phyloP scores from a whole-genome alignment of 2,113 vertebrate genomes.

The Protomyctophum bolini region DNA sequence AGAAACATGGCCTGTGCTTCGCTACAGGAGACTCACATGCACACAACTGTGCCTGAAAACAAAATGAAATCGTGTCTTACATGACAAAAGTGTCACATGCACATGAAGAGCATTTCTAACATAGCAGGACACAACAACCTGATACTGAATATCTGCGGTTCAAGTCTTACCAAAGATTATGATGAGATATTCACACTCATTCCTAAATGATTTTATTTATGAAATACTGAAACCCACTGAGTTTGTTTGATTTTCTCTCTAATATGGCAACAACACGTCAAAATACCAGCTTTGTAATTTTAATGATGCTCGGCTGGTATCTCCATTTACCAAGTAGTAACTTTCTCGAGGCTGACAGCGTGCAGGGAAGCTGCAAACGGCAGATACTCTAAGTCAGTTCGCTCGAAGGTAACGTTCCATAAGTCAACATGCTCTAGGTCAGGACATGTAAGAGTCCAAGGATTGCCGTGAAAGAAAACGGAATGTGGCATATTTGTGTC shows the following conservation, averaged over 20 bases:
- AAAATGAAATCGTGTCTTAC: too few relatives aligned
- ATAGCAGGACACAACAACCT: too few relatives aligned
- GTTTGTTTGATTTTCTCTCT: background rate
- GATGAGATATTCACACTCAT: background rate
- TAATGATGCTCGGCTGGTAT: too few relatives aligned
- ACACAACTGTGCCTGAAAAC: too few relatives aligned
- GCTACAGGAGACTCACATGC: background rate
- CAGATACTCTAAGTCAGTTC: slow-evolving; percentile 12
- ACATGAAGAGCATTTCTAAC: background rate
- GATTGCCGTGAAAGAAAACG: slow-evolving; percentile 48
- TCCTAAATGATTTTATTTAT: background rate
- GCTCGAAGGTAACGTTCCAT: slow-evolving; percentile 16
- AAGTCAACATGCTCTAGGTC: slow-evolving; percentile 4
- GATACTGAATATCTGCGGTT: background rate
- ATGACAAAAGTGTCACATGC: slow-evolving; percentile 5
- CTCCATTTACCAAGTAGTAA: background rate
- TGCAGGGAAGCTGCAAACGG: background rate
- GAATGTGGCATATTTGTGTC: slow-evolving; percentile 58
- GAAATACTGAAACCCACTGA: background rate
- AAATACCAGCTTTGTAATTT: background rate
- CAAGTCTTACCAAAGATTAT: slow-evolving; percentile 16
- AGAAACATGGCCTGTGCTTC: background rate
- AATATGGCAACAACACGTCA: background rate
- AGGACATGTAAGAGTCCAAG: slow-evolving; percentile 19
- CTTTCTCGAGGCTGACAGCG: background rate